Conservation (phyloP, 2,797 vertebrate genomes). For the Ceyx erithaca region DNA sequence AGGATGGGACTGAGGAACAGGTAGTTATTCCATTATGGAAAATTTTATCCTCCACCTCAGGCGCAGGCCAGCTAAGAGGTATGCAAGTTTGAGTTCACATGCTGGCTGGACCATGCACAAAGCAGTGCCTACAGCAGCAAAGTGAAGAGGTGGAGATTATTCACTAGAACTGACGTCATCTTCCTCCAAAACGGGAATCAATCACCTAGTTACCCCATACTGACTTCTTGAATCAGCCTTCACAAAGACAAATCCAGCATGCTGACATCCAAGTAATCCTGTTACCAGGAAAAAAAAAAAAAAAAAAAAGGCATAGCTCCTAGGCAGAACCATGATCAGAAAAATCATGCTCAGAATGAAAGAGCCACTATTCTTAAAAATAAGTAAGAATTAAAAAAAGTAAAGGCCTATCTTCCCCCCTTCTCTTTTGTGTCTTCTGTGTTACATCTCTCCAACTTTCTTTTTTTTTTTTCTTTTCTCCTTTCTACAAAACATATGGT, state of each 20-base stretch:
- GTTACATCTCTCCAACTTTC: background rate
- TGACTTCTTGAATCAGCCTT: background rate
- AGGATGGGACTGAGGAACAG: background rate
- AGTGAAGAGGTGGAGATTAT: background rate
- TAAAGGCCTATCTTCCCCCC: background rate
- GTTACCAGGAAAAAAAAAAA: background rate
- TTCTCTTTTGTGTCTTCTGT: background rate
- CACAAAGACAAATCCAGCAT: background rate
- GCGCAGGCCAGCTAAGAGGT: background rate
- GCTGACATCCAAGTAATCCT: background rate
- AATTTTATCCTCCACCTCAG: background rate
- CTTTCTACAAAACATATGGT: background rate
- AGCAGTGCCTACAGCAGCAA: background rate
- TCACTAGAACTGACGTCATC: background rate
- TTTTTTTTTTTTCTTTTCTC: background rate
- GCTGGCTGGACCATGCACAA: background rate
- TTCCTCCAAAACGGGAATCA: background rate
- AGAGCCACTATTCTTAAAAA: background rate
- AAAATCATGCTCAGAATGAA: constrained; percentile 6
- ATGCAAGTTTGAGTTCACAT: background rate
- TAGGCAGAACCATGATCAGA: background rate
- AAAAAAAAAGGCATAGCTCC: background rate
- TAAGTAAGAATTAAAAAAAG: background rate
- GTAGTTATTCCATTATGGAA: background rate
- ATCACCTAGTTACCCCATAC: background rate